Base-by-base conservation (phyloP, 2,797 vertebrate genomes). In the Miichthys miiuy region DNA sequence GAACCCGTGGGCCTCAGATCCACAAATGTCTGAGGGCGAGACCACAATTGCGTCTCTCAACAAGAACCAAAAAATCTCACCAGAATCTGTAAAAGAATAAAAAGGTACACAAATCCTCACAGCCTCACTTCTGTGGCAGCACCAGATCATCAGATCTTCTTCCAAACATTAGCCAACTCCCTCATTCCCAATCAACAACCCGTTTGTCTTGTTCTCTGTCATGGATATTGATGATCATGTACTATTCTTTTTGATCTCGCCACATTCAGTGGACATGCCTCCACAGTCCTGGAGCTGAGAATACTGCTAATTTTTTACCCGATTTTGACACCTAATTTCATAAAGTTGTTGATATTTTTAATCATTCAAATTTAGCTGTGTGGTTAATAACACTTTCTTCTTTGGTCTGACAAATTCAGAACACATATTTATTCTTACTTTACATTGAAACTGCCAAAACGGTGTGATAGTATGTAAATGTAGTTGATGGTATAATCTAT, bases 1-100 rank as follows among this genome's bases (percentile, higher is more conserved):
- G 89, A 94, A 94, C 72, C 94, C 92, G 0, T 91, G 93, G 91
- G 86, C 85, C 12, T 79, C 89, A 13, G 85, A 93, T 0, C 16
- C 47, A 21, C 80, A 82, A 13, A 73, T 25, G 1, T 85, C 91
- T 20, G 90, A 92, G 21, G 65, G 18, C 0, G 89, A 94, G 13
- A 90, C 85, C 17, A 85, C 83, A 0, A 25, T 90, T n/a, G 67
- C 78, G 0, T 86, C 89, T 17, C 0, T 91, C 64, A 89, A 38
- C 87, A 93, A 83, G 69, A 89, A 44, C 77, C 88, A 86, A 52
- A 90, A n/a, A 66, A 78, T 88, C 38, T 91, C 88, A 16, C 77
- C 88, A 76, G 64, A 75, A 54, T 77, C 83, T 65, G 69, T 87
- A 4, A 82, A 88, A 47, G 69, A 90, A 38, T 88, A 48, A 82